Evolutionary conservation across 2,113 vertebrate genomes (phyloP).

Genomic region (Apteryx mantelli): DNA sequence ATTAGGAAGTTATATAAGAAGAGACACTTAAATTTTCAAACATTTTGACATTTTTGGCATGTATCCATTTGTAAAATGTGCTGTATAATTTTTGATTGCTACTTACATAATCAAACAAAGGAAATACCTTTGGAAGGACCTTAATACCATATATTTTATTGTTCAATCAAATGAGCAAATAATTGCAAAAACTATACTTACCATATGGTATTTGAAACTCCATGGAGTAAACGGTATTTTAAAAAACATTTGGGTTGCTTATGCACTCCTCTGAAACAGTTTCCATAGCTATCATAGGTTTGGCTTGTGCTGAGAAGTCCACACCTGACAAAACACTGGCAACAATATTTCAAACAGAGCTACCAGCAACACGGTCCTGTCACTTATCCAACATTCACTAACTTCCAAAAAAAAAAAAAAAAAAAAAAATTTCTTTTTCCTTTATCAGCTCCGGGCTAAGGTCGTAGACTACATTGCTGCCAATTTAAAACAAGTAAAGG

Average conservation of each 20-base stretch:
- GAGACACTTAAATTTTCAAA: background rate
- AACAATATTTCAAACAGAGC: slow-evolving; percentile 69
- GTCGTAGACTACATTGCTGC: slow-evolving; percentile 53
- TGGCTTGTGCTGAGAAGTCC: slow-evolving; percentile 65
- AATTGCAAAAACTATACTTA: slow-evolving; percentile 39
- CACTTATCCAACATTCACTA: slow-evolving; percentile 67
- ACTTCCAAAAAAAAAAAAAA: background rate
- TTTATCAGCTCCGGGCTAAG: slow-evolving; percentile 66
- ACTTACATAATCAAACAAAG: slow-evolving; percentile 32
- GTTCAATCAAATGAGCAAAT: slow-evolving; percentile 60
- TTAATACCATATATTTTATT: slow-evolving; percentile 35
- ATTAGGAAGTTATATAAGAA: slow-evolving; percentile 49
- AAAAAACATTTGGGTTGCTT: slow-evolving; percentile 56
- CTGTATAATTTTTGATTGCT: slow-evolving; percentile 18
- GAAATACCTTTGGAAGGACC: slow-evolving; percentile 35
- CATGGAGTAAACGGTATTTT: slow-evolving; percentile 33
- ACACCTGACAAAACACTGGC: slow-evolving; percentile 88
- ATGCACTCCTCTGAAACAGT: slow-evolving; percentile 64
- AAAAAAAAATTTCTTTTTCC: background rate
- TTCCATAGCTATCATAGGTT: slow-evolving; percentile 73
- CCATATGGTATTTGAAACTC: slow-evolving; percentile 39
- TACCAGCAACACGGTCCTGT: slow-evolving; percentile 68
- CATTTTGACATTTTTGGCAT: slow-evolving; percentile 28
- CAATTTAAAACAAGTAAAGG: slow-evolving; percentile 6
- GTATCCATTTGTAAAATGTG: background rate